Base-by-base conservation (phyloP, 1,140 invertebrate species). In the Hetaerina americana region DNA sequence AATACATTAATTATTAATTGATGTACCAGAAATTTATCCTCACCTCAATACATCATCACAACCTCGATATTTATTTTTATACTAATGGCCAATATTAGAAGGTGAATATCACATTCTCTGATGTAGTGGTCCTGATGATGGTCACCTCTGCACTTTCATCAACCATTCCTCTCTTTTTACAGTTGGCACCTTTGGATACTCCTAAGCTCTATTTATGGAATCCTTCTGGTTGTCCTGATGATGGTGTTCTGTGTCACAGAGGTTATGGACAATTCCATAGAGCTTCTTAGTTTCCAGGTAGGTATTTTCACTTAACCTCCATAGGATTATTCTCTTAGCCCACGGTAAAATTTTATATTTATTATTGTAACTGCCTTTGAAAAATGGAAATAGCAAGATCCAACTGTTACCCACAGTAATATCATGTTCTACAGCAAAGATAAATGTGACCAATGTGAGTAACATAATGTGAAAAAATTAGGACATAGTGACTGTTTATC, bases 251-350 rank as follows among this genome's bases (percentile, higher is more conserved):
- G 85, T 72, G 75, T 88, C 10, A 84, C 84, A 28, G 86, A 88
- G 77, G 84, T 87, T 18, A 85, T 87, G 80, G 85, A 87, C 76
- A 87, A 86, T 70, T 80, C 81, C 22, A 82, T 87, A 25, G 81
- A 81, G 66, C 79, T 87, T 2, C 79, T 87, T 66, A 84, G 83
- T 18, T 84, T 88, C 73, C 87, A 89, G 83, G 88, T 89, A 81
- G 77, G 72, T 67, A 5, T 26, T 31, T 72, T 28, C 27, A 67
- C 22, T 57, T 57, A 57, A 57, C 12, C 22, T 22, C 22, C 12
- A 57, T 12, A 12, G 12, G 49, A 57, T 12, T 12, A 12, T 22
- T 57, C 22, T 12, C 49, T 57, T 57, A 57, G 12, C 22, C 22
- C 22, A 57, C 22, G 12, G 12, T 57, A 12, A 57, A 57, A 22